Conservation (phyloP, 2,797 vertebrate genomes). For the Ctenopoma multispine region DNA sequence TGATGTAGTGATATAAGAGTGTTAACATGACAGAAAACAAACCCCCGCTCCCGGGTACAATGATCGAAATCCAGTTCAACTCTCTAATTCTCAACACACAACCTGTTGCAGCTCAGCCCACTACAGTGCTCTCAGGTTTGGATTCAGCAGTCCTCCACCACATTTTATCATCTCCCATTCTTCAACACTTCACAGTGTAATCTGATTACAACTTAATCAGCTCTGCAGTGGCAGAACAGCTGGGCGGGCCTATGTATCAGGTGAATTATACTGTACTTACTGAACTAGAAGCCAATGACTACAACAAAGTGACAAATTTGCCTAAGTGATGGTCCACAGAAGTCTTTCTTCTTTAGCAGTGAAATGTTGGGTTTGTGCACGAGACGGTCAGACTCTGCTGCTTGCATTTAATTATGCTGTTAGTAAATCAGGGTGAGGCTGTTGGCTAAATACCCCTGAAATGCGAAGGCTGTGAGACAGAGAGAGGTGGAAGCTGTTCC, state of each 20-base stretch:
- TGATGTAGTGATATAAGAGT: constrained; percentile 39
- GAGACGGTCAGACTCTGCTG: neutral
- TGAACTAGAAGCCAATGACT: too few relatives aligned
- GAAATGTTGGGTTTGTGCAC: neutral
- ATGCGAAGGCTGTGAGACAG: neutral
- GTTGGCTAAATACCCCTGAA: neutral
- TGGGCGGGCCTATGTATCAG: too few relatives aligned
- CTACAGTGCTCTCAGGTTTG: neutral
- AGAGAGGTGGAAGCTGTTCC: neutral
- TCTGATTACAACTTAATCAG: too few relatives aligned
- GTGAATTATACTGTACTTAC: too few relatives aligned
- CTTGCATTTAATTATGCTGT: constrained; percentile 31
- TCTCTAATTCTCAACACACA: neutral
- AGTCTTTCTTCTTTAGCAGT: neutral
- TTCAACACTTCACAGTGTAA: too few relatives aligned
- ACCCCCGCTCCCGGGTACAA: neutral
- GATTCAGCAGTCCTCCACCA: neutral
- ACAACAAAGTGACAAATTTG: too few relatives aligned
- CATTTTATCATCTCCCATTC: too few relatives aligned
- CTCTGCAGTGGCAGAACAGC: too few relatives aligned
- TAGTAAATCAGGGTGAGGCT: constrained; percentile 6
- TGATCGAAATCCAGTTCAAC: constrained; percentile 12
- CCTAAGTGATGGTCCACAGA: too few relatives aligned
- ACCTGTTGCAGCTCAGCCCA: neutral
- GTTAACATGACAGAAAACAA: constrained; percentile 36